Base-by-base conservation (phyloP, 64 coral and sea anemone genomes). In the Cladopsammia gracilis region DNA sequence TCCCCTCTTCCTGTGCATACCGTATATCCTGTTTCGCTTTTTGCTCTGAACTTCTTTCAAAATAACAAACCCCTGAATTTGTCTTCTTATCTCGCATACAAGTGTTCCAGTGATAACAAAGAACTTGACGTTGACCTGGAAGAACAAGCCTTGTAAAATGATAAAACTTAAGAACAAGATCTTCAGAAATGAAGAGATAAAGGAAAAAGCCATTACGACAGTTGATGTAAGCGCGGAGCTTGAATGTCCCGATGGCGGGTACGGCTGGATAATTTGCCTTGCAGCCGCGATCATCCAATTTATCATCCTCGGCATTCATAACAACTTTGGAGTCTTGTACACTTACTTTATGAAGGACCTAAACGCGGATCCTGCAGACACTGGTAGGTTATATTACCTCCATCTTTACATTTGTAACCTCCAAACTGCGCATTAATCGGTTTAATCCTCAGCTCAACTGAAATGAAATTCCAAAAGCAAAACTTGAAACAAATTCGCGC, bases 161-260 rank as follows among this genome's bases (percentile, higher is more conserved):
- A 14, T 45, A 10, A 84, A 84, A 67, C 20, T 68, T 4, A 84
- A 68, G 80, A 10, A 67, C 60, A 67, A 79, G 49, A 16, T 66
- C 61, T 64, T 68, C 19, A 67, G 6, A 45, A 49, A 4, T 19
- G 58, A 68, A 68, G 80, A 47, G 24, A 77, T 25, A 56, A 67
- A 51, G 45, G 45, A 60, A 19, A 24, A 62, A 18, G 20, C 66
- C 0, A 26, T 25, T 4, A n/a, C 80, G 62, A 20, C 58, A 47
- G 58, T 59, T 20, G 48, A 14, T 14, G 14, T 68, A 24, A 0
- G 7, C 43, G 19, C 5, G 4, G 80, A 50, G 45, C 13, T 20
- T 50, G 80, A 84, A 24, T 84, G 80, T 20, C 89, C 89, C 6
- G 89, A 91, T 75, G 89, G 89, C 2, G 89, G 89, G 2, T 91